Evolutionary conservation across 2,113 vertebrate species (phyloP).

Genomic region (Dromiciops gliroides): DNA sequence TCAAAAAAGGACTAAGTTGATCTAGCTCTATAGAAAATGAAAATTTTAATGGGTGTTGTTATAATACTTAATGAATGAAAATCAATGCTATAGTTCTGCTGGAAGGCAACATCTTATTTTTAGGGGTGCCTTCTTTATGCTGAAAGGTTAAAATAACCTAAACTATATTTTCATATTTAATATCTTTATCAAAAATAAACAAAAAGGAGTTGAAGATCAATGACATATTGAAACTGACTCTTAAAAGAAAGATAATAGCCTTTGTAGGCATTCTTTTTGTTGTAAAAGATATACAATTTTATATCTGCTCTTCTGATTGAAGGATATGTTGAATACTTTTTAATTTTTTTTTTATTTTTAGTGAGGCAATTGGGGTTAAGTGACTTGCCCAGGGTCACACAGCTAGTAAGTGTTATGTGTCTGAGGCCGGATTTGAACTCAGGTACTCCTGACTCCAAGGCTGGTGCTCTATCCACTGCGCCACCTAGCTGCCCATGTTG

Average conservation of each 20-base stretch:
- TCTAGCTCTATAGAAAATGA: not conserved
- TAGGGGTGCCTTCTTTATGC: not conserved
- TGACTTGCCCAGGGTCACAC: too few species aligned
- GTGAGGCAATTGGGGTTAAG: too few species aligned
- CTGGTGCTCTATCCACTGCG: too few species aligned
- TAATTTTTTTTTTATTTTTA: too few species aligned
- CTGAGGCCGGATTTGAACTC: too few species aligned
- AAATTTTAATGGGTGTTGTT: not conserved
- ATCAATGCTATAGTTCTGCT: not conserved
- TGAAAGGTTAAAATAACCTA: conserved; percentile 25
- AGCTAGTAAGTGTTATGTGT: too few species aligned
- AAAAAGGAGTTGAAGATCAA: not conserved
- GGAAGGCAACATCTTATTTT: not conserved
- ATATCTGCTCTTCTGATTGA: conserved; percentile 36
- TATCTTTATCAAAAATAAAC: not conserved
- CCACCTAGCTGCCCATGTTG: too few species aligned
- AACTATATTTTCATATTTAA: conserved; percentile 2
- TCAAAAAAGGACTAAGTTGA: not conserved
- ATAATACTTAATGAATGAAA: not conserved
- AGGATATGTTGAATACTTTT: conserved; percentile 55
- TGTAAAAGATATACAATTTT: conserved; percentile 42
- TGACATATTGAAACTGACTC: conserved; percentile 58
- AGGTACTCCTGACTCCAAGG: too few species aligned
- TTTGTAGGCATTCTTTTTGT: conserved; percentile 54
- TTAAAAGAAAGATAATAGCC: conserved; percentile 58